These are phyloP conservation scores for Neelides folsomi DNA, from an alignment of 2,888 invertebrate species.

Conservation along the genomic window DNA sequence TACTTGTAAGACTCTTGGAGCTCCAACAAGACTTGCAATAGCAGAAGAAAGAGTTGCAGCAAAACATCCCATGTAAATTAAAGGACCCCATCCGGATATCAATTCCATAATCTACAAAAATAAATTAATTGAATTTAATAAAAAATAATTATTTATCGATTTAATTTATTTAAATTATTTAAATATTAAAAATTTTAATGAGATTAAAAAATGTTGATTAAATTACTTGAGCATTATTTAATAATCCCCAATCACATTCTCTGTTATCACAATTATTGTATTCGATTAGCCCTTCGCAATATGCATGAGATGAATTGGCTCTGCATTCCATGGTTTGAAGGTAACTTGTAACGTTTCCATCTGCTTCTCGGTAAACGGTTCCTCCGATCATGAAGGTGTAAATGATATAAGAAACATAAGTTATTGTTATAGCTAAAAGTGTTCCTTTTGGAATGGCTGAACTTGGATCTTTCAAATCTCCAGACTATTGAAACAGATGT, in stretches of 20 bases:
- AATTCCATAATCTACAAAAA: conserved; percentile 57
- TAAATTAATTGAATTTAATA: neutral
- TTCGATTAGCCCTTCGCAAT: conserved; percentile 37
- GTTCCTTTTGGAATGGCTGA: conserved; percentile 88
- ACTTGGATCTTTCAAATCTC: conserved; percentile 57
- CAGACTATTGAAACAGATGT: neutral
- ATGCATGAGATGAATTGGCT: conserved; percentile 44
- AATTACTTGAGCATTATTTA: conserved; percentile 1
- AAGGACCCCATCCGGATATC: conserved; percentile 71
- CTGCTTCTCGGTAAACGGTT: conserved; percentile 63
- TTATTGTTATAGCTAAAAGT: conserved; percentile 65
- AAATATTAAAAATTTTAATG: neutral
- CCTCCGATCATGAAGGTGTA: conserved; percentile 65
- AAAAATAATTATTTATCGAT: neutral
- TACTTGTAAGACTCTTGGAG: conserved; percentile 51
- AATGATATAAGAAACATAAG: conserved; percentile 66
- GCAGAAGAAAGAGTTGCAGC: conserved; percentile 95
- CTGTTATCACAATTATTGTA: neutral
- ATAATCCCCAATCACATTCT: neutral
- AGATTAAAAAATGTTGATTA: neutral
- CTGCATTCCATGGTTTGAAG: conserved; percentile 32
- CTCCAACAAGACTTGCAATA: conserved; percentile 84
- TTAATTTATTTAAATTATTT: too few relatives aligned
- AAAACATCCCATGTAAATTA: conserved; percentile 92
- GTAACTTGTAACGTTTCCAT: conserved; percentile 50